These are phyloP conservation scores for Varroa destructor DNA, from an alignment of 1,140 invertebrate species.

Conservation along the genomic window DNA sequence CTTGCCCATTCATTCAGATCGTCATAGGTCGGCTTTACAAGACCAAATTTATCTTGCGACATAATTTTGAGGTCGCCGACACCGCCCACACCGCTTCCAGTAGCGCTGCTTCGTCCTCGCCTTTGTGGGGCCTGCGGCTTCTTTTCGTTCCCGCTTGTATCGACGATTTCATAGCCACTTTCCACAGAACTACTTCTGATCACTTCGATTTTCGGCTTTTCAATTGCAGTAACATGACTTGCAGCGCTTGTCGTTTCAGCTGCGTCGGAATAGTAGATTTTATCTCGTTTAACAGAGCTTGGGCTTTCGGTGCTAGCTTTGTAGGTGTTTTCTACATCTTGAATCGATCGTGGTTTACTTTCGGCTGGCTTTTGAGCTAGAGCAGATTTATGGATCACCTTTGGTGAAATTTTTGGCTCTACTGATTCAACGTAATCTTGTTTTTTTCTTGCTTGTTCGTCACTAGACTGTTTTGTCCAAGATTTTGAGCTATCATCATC, in stretches of 20 bases:
- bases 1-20: conserved; percentile 17
- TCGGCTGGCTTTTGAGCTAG: too few relatives aligned
- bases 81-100: neutral
- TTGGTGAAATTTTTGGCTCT: too few relatives aligned
- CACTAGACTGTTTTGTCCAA: too few relatives aligned
- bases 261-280: neutral
- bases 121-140: neutral
- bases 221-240: conserved; percentile 6
- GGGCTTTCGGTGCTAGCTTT: too few relatives aligned
- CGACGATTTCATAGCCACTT: conserved; percentile 10
- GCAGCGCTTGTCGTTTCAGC: neutral
- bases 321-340: too few relatives aligned
- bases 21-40: conserved; percentile 20
- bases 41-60: conserved; percentile 26
- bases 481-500: too few relatives aligned
- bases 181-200: neutral
- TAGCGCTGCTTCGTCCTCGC: neutral
- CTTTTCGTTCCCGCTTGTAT: neutral
- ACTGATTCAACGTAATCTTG: too few relatives aligned
- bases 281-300: neutral
- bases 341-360: too few relatives aligned
- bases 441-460: too few relatives aligned
- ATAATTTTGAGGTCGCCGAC: conserved; percentile 8
- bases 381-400: too few relatives aligned
- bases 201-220: neutral